Conservation (phyloP, 2,113 vertebrate species). For the Prochilodus magdalenae region DNA sequence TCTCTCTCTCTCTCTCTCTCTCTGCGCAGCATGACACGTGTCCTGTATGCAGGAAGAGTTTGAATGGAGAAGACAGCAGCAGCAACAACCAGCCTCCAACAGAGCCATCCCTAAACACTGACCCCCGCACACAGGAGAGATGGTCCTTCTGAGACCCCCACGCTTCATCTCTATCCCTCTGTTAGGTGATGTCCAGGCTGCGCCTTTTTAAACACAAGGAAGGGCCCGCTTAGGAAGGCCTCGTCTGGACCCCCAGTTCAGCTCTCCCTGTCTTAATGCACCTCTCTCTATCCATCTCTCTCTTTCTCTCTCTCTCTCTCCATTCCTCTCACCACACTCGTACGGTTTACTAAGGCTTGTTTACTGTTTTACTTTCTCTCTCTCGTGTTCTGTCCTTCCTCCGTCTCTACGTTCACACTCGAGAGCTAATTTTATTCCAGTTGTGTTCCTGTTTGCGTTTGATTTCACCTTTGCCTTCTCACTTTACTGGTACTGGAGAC, state of each 20-base stretch:
- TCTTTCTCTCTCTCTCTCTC: constrained; percentile 1
- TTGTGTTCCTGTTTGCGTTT: neutral
- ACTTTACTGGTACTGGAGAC: constrained; percentile 7
- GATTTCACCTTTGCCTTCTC: constrained; percentile 12
- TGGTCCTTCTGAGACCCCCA: constrained; percentile 90
- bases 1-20: neutral
- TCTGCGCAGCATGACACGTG: constrained; percentile 91
- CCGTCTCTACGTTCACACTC: constrained; percentile 6
- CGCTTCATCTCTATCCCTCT: constrained; percentile 30
- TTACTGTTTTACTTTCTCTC: constrained; percentile 33
- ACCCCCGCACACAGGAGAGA: constrained; percentile 86
- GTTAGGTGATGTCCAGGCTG: constrained; percentile 47
- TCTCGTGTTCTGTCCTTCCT: neutral
- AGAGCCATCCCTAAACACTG: constrained; percentile 79
- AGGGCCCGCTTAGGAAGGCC: too few relatives aligned
- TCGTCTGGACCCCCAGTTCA: too few relatives aligned
- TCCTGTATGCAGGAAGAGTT: constrained; percentile 95
- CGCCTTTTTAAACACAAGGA: neutral
- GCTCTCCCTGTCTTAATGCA: constrained; percentile 8
- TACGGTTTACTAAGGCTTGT: constrained; percentile 50
- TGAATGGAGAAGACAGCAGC: constrained; percentile 90
- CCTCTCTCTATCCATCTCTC: neutral
- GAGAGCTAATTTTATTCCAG: neutral
- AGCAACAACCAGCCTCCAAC: constrained; percentile 78
- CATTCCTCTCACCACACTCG: constrained; percentile 32